These are phyloP conservation scores for Puntigrus tetrazona DNA, from an alignment of 2,113 vertebrate species.

Conservation along the genomic window DNA sequence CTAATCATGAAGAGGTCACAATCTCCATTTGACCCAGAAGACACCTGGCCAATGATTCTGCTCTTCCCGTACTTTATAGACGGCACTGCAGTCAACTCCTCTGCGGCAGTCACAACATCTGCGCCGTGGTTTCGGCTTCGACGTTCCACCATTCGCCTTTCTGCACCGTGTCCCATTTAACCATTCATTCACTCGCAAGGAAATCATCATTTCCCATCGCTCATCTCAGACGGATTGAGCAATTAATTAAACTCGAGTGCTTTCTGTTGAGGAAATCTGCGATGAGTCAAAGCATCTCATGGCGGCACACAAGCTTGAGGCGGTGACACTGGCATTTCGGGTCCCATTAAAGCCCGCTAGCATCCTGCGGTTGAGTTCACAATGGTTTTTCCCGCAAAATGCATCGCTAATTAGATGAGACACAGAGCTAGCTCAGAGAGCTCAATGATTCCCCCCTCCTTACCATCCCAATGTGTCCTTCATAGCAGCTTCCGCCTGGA, in stretches of 20 bases:
- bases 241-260: constrained; percentile 51
- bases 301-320: constrained; percentile 38
- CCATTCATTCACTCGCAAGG: constrained; percentile 29
- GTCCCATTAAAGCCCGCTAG: constrained; percentile 25
- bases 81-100: constrained; percentile 11
- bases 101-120: constrained; percentile 40
- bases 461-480: constrained; percentile 68
- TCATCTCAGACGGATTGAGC: constrained; percentile 48
- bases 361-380: constrained; percentile 54
- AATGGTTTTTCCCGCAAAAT: constrained; percentile 73
- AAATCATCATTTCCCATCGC: constrained; percentile 31
- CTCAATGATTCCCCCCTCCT: constrained; percentile 62
- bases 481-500: constrained; percentile 56
- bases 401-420: constrained; percentile 77
- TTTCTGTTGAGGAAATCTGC: constrained; percentile 35
- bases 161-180: constrained; percentile 21
- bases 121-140: constrained; percentile 34
- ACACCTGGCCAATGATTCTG: constrained; percentile 26
- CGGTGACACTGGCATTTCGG: constrained; percentile 30
- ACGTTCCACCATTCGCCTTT: not conserved
- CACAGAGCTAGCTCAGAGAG: constrained; percentile 53
- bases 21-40: constrained; percentile 26
- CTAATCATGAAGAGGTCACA: constrained; percentile 41
- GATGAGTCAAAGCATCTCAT: constrained; percentile 25
- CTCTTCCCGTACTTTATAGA: not conserved